Evolutionary conservation across 2,113 vertebrate species (phyloP), one percentile per base, ranked within the genome.

Genomic region (Hippocampus barbouri): DNA sequence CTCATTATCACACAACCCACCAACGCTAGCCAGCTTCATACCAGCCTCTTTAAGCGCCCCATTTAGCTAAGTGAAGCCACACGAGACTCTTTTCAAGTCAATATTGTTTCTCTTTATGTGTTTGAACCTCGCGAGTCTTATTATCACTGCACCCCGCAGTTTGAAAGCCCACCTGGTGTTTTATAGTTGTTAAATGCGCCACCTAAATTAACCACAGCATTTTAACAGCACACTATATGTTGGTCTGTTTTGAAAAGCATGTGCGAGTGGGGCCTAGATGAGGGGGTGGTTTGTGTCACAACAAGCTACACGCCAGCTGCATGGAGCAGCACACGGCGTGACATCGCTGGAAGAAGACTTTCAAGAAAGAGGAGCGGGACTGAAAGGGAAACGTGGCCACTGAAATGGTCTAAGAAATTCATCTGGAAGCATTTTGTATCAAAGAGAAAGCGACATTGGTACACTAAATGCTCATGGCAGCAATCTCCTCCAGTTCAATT

Each of bases 401-500:
- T 21, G 40, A 60, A 43, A 74, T 61, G 51, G 68, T 45, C 14
- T 8, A 27, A 73, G 60, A 69, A 9, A 43, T 62, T 80, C 80
- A 86, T 85, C 80, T 89, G 87, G 84, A 89, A 92, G 70, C 69
- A 60, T 69, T 89, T 90, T 84, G 72, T 70, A 71, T 78, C 77
- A 78, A 74, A 83, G 61, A 82, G 76, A 67, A 77, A 79, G 71
- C n/a, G 73, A 78, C 59, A 66, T 77, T 66, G 70, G 72, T 41
- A 80, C 77, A 73, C 73, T 67, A 73, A 20, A 49, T 60, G 82
- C 71, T 68, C 51, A 20, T 84, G 81, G 88, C 79, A 79, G 73
- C 69, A 68, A 67, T 83, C 86, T 79, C 63, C 61, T 56, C 69
- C 53, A 90, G 75, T 67, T 84, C 80, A 45, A 81, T 82, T 83